A percentile compares a stretch with the other conserved stretches of the same genome.
These are phyloP conservation scores for Scelioninae gen. 2 DNA, from an alignment of 2,888 invertebrate genomes.

Conservation along the genomic window DNA sequence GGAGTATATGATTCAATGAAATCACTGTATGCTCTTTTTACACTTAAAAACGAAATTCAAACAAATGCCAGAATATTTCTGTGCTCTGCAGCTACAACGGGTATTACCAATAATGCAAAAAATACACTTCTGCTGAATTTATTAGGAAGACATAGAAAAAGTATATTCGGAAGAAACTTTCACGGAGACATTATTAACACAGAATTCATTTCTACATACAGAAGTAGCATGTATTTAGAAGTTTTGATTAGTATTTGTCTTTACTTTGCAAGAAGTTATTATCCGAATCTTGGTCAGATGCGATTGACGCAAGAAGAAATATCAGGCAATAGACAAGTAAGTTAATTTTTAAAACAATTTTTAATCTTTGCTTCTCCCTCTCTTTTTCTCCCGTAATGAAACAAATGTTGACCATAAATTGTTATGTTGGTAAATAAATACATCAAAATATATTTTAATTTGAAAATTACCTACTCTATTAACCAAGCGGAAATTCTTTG, in stretches of 20 bases:
- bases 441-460: no score
- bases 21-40: slow-evolving; percentile 84
- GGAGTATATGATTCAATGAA: slow-evolving; percentile 86
- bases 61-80: slow-evolving; percentile 85
- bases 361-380: no score
- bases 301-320: slow-evolving; percentile 83
- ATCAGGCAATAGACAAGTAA: slow-evolving; percentile 81
- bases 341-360: slow-evolving; percentile 3
- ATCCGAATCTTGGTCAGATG: slow-evolving; percentile 83
- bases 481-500: no score
- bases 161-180: slow-evolving; percentile 84
- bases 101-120: slow-evolving; percentile 78
- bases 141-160: slow-evolving; percentile 86
- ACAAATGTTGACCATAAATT: no score
- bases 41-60: slow-evolving; percentile 83
- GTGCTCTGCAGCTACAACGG: slow-evolving; percentile 86
- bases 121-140: slow-evolving; percentile 79
- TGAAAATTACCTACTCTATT: no score
- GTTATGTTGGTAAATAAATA: no score
- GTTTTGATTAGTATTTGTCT: slow-evolving; percentile 85
- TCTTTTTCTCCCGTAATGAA: no score
- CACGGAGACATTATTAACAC: slow-evolving; percentile 79
- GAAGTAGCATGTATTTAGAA: slow-evolving; percentile 89
- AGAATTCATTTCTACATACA: slow-evolving; percentile 82
- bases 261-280: slow-evolving; percentile 88